Percentiles rank a stretch among this genome's conserved stretches.
Evolutionary conservation across 1,140 invertebrate species (phyloP).

Genomic region (Arctopsyche grandis): DNA sequence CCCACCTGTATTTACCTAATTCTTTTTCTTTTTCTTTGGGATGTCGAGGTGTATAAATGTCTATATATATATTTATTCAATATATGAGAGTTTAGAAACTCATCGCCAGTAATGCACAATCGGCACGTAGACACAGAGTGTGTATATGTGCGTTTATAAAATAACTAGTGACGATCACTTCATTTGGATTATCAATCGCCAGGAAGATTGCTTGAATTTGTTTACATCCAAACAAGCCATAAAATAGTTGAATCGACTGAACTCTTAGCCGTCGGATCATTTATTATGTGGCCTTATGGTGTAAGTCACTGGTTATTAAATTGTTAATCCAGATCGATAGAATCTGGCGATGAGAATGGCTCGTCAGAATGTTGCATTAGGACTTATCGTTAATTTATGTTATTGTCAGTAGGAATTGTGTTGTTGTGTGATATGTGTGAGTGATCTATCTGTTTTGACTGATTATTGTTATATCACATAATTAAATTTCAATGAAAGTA

Average conservation of each 20-base stretch:
- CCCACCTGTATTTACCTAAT: background rate
- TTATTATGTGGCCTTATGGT: no score
- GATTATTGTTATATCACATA: conserved; percentile 46
- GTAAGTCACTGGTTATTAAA: no score
- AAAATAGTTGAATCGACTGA: no score
- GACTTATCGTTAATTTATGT: conserved; percentile 45
- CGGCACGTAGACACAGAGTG: no score
- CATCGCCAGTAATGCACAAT: conserved; percentile 43
- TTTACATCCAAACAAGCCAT: no score
- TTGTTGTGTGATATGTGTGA: conserved; percentile 53
- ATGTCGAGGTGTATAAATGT: conserved; percentile 53
- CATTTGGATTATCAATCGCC: no score
- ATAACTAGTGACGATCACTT: no score
- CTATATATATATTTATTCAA: conserved; percentile 50
- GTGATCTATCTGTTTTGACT: conserved; percentile 47
- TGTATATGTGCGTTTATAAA: no score
- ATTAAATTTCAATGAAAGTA: conserved; percentile 2
- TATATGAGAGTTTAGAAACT: conserved; percentile 47
- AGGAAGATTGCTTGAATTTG: no score
- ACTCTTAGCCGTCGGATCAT: no score
- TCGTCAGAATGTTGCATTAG: conserved; percentile 25
- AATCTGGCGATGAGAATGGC: conserved; percentile 43
- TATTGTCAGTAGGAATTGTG: conserved; percentile 50
- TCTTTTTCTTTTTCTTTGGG: conserved; percentile 44
- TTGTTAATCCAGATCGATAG: no score